phyloP scores from a whole-genome alignment of 2,797 vertebrate genomes.

The Hylomyscus alleni region DNA sequence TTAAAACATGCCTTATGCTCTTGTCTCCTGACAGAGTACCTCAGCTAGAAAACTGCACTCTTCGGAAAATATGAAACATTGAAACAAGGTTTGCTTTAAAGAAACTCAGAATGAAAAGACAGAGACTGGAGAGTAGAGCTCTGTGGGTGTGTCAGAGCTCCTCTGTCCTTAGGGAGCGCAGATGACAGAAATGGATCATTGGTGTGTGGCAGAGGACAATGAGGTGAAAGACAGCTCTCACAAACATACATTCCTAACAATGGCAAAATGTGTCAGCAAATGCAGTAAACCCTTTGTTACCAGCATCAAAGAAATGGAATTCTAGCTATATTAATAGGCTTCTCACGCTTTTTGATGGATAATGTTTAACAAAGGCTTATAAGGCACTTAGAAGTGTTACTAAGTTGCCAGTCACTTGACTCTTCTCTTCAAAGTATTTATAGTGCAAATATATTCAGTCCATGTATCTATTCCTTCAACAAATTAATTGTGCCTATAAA shows the following conservation, averaged over 20 bases:
- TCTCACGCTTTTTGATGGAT: background rate
- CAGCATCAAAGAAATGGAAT: background rate
- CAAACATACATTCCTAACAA: background rate
- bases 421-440: background rate
- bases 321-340: background rate
- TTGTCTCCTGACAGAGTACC: background rate
- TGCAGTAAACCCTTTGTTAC: background rate
- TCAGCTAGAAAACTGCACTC: background rate
- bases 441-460: background rate
- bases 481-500: background rate
- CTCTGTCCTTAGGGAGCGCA: background rate
- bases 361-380: background rate
- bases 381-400: background rate
- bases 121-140: background rate
- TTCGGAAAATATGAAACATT: background rate
- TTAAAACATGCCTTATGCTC: background rate
- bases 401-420: background rate
- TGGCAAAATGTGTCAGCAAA: background rate
- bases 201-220: background rate
- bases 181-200: background rate
- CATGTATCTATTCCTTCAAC: background rate
- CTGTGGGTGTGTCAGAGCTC: background rate
- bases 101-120: background rate
- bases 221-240: background rate
- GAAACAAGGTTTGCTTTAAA: background rate